Evolutionary conservation across 2,113 vertebrate species (phyloP).

Genomic region (Rhinolophus ferrumequinum): DNA sequence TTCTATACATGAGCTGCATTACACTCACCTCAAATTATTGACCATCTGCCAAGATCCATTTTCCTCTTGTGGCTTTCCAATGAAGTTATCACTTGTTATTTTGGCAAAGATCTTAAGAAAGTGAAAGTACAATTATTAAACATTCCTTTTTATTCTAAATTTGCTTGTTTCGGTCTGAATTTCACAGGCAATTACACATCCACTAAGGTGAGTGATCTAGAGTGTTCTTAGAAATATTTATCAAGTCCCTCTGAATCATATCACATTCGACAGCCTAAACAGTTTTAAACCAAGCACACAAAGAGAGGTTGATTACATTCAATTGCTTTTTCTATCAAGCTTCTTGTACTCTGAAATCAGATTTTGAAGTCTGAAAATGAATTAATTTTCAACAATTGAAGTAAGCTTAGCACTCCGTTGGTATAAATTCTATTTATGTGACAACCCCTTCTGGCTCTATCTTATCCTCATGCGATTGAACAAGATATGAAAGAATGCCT

Average conservation of each 20-base stretch:
- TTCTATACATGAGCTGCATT: neutral
- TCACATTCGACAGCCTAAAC: constrained; percentile 26
- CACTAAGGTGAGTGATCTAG: constrained; percentile 52
- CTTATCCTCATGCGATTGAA: constrained; percentile 27
- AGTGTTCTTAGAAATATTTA: constrained; percentile 60
- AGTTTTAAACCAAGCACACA: constrained; percentile 57
- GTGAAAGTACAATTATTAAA: constrained; percentile 50
- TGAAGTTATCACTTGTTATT: constrained; percentile 53
- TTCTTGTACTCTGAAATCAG: constrained; percentile 70
- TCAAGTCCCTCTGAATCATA: constrained; percentile 54
- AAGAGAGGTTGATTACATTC: constrained; percentile 69
- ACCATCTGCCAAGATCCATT: constrained; percentile 49
- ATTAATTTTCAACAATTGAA: constrained; percentile 73
- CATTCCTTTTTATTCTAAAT: constrained; percentile 31
- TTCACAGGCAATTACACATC: constrained; percentile 64
- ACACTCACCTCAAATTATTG: constrained; percentile 44
- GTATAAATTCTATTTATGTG: constrained; percentile 63
- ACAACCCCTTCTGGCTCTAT: constrained; percentile 7
- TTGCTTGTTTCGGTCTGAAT: constrained; percentile 64
- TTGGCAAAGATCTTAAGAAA: constrained; percentile 35
- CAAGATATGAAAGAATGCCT: constrained; percentile 14
- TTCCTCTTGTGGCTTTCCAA: neutral
- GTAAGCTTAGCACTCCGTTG: constrained; percentile 69
- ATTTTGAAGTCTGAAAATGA: constrained; percentile 69
- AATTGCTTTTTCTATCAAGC: constrained; percentile 71